Base-by-base conservation (phyloP, 2,113 vertebrate genomes). In the Channa argus region DNA sequence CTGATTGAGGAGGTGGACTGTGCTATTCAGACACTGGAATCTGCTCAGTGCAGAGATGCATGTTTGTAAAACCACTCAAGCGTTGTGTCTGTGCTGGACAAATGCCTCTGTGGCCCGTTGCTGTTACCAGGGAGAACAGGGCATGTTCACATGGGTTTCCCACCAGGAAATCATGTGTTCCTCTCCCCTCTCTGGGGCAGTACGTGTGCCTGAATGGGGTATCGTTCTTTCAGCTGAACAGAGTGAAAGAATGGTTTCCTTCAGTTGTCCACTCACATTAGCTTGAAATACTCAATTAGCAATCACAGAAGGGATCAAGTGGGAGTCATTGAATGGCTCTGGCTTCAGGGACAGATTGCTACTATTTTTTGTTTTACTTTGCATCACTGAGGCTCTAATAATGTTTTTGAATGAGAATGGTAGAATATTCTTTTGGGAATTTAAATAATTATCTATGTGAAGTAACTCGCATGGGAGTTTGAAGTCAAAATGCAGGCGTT, bases 211-310 rank as follows among this genome's bases (percentile, higher is more conserved):
- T 73, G 68, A 88, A 85, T 66, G 67, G 64, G 74, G 65, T 65
- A 6, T 65, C 47, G 24, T 72, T 37, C 74, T 59, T 44, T 73
- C 73, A 56, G 49, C 24, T 79, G 71, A 83, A 76, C 79, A 59
- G 51, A 74, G 50, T 3, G 0, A 73, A 75, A 80, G 59, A 88
- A 88, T 75, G 75, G 51, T 44, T 56, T 64, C 73, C 41, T 80
- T 84, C 73, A 39, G 71, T 77, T 89, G 83, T 86, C 84, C 15
- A 8, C 71, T 85, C 74, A 33, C 74, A 76, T 83, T 86, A 88
- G 73, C 80, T 69, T 66, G 68, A 50, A 79, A 49, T 71, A 60
- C 68, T 87, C 80, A 84, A 86, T 90, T 85, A 87, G 58, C 64
- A 49, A 50, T 68, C 51, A 13, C 72, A 38, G 50, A 63, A n/a